Base-by-base conservation (phyloP, 2,888 invertebrate genomes). In the Ectemnius lituratus region DNA sequence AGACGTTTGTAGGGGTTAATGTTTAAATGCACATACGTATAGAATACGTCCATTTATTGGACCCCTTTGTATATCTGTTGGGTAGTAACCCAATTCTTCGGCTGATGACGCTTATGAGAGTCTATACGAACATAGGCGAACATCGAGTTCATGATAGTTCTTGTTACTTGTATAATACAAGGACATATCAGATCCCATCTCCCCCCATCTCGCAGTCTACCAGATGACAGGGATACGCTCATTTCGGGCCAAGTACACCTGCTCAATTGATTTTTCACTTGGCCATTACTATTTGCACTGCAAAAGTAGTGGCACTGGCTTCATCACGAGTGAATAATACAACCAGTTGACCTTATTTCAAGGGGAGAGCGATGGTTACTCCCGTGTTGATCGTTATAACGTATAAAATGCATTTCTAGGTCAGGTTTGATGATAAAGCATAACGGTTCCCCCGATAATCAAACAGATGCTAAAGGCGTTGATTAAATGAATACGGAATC, bases 11-110 rank as follows among this genome's bases (percentile, higher is more conserved):
- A 60, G 60, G 28, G 57, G 60, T 70, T 79, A 37, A 37, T 78
- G 64, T 77, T 76, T 72, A 73, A 73, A 77, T 6, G 37, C 11
- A 37, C 11, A 11, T 61, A 75, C 69, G 73, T 68, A 56, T 75
- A 81, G 84, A 75, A 78, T 80, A 80, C 70, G 60, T 70, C 59
- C 73, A 76, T 84, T 79, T 78, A 67, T 78, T 70, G 72, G 78
- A 74, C 81, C 84, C 84, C 81, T 81, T 82, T 79, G 76, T 81
- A 84, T 80, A 82, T 84, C 84, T 84, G 79, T 81, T 79, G 78
- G 68, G 78, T 75, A 75, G 81, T 78, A 84, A 83, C 82, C 79
- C 76, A 84, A 84, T 84, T 84, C 75, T 76, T 82, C 70, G 60
- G 68, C 70, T 73, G 82, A 82, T 74, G 67, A 78, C 70, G 70